Percentiles rank a stretch among this genome's conserved stretches.
These are phyloP conservation scores for Philopedon plagiatum DNA, from an alignment of 2,888 invertebrate species.

Conservation along the genomic window DNA sequence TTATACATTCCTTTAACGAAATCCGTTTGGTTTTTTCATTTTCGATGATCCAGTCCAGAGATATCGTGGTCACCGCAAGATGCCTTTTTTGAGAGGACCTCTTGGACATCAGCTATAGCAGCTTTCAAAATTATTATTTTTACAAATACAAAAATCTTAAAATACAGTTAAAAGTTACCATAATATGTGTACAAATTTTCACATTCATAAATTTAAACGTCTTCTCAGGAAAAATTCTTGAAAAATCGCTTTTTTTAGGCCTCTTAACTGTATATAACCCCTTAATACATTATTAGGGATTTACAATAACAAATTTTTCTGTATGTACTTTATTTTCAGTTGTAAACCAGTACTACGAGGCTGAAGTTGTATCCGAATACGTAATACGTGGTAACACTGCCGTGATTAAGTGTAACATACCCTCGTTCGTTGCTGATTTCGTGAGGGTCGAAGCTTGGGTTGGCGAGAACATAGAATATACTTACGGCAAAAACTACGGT, in stretches of 20 bases:
- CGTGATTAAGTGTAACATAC: slow-evolving; percentile 90
- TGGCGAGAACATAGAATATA: slow-evolving; percentile 78
- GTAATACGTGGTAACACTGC: slow-evolving; percentile 91
- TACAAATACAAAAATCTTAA: too few species aligned
- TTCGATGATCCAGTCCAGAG: too few species aligned
- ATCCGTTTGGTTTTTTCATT: too few species aligned
- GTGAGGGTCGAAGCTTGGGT: slow-evolving; percentile 90
- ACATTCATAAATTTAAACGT: too few species aligned
- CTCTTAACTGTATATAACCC: not conserved
- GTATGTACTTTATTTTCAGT: slow-evolving; percentile 72
- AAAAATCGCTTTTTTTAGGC: not conserved
- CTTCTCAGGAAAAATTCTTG: too few species aligned
- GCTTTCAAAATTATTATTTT: too few species aligned
- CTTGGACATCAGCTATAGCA: too few species aligned
- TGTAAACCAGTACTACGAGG: slow-evolving; percentile 90
- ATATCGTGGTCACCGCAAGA: too few species aligned
- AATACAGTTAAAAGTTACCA: too few species aligned
- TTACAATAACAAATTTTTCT: not conserved
- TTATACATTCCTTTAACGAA: too few species aligned
- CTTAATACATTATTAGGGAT: not conserved
- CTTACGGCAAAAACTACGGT: slow-evolving; percentile 83
- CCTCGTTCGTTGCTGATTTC: slow-evolving; percentile 92
- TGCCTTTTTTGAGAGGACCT: too few species aligned
- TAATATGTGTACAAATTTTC: too few species aligned
- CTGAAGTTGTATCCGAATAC: slow-evolving; percentile 88